phyloP scores from a whole-genome alignment of 2,888 invertebrate species.

The Tiliacea citrago region DNA sequence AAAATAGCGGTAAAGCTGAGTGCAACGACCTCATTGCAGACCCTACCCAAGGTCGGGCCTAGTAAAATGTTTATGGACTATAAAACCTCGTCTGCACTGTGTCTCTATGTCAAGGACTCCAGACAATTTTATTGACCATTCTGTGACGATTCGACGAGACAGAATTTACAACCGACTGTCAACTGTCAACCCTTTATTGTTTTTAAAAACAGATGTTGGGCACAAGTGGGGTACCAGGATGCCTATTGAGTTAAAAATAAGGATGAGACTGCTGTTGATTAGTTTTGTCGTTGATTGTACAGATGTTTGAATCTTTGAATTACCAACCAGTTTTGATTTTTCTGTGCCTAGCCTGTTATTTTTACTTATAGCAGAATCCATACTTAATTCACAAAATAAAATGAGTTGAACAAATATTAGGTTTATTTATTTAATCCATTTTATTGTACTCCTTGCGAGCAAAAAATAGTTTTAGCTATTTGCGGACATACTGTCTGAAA shows the following conservation, averaged over 20 bases:
- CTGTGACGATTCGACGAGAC: slow-evolving; percentile 77
- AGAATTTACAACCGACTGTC: slow-evolving; percentile 76
- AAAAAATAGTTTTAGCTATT: not conserved
- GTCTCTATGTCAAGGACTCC: slow-evolving; percentile 90
- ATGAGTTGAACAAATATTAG: not conserved
- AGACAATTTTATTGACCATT: slow-evolving; percentile 88
- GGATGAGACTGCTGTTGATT: slow-evolving; percentile 15
- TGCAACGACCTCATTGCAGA: slow-evolving; percentile 90
- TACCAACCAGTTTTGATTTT: not conserved
- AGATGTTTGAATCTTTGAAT: slow-evolving; percentile 50
- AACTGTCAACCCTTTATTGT: slow-evolving; percentile 75
- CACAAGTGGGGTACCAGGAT: slow-evolving; percentile 20
- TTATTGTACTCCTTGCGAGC: not conserved
- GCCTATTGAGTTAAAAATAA: slow-evolving; percentile 36
- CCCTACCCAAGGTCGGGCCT: slow-evolving; percentile 89
- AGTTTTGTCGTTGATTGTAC: slow-evolving; percentile 28
- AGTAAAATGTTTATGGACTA: slow-evolving; percentile 91
- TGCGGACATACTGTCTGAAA: not conserved
- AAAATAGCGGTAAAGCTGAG: slow-evolving; percentile 82
- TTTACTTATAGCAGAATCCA: not conserved
- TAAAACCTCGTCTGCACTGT: slow-evolving; percentile 89
- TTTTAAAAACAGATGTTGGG: slow-evolving; percentile 72
- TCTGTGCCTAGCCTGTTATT: not conserved
- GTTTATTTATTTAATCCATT: not conserved
- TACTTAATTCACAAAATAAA: not conserved